Percentiles rank a stretch among this genome's conserved stretches.
These are phyloP conservation scores for Hyperoodon ampullatus DNA, from an alignment of 2,113 vertebrate genomes.

Conservation along the genomic window DNA sequence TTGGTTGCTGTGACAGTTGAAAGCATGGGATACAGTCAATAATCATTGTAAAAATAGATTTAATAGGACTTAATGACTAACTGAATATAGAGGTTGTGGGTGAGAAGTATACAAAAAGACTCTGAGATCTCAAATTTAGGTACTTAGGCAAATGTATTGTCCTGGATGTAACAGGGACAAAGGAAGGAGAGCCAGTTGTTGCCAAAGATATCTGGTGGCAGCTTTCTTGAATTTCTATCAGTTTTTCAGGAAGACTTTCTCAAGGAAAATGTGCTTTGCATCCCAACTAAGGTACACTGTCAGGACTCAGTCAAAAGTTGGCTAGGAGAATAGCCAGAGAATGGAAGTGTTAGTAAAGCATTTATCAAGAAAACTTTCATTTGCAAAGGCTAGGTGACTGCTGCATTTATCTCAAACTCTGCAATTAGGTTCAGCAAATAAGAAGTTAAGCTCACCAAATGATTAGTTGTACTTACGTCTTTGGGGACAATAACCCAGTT, in stretches of 20 bases:
- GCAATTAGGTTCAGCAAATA: slow-evolving; percentile 28
- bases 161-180: background rate
- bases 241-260: background rate
- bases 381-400: background rate
- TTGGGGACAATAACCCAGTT: background rate
- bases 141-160: background rate
- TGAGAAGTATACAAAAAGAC: background rate
- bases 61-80: background rate
- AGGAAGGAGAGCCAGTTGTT: background rate
- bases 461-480: background rate
- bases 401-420: background rate
- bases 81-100: background rate
- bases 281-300: background rate
- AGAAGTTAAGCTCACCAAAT: slow-evolving; percentile 52
- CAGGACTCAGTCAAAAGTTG: background rate
- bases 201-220: background rate
- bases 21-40: background rate
- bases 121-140: background rate
- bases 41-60: background rate
- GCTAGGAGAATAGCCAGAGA: background rate
- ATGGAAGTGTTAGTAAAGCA: background rate
- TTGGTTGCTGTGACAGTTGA: background rate
- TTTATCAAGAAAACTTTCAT: background rate
- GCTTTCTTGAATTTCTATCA: background rate
- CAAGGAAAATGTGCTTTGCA: background rate